Conservation (phyloP, 2,113 vertebrate genomes). For the Apodemus sylvaticus region DNA sequence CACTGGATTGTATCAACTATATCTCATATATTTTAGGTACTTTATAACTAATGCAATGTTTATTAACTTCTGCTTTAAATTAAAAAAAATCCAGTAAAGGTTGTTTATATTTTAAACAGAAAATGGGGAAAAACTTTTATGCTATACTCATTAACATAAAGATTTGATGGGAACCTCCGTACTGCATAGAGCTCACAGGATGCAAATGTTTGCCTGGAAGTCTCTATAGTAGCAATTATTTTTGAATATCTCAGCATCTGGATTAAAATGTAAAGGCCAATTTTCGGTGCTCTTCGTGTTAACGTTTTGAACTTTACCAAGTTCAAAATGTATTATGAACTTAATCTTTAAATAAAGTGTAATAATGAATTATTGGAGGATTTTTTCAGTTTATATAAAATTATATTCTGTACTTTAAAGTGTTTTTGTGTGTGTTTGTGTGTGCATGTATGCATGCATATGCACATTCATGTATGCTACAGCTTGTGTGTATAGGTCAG, state of each 20-base stretch:
- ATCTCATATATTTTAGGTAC: constrained; percentile 30
- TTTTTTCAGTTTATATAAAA: neutral
- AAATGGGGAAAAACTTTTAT: neutral
- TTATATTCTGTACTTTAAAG: neutral
- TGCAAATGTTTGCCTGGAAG: neutral
- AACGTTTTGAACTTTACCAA: constrained; percentile 3
- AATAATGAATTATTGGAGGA: neutral
- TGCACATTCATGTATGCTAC: no score
- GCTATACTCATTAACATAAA: neutral
- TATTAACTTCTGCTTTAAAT: constrained; percentile 42
- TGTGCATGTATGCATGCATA: neutral
- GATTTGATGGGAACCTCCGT: neutral
- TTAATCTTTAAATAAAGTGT: neutral
- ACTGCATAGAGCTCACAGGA: neutral
- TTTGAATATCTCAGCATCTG: neutral
- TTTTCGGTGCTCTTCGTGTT: neutral
- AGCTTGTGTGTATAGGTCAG: neutral
- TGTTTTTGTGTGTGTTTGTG: neutral
- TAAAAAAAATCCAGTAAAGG: constrained; percentile 3
- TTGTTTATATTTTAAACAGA: constrained; percentile 10
- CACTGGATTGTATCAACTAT: constrained; percentile 36
- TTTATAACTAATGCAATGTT: constrained; percentile 42
- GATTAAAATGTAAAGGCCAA: neutral
- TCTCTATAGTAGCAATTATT: neutral
- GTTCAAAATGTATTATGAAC: neutral